Conservation (phyloP, 2,797 vertebrate genomes). For the Spea hammondii region DNA sequence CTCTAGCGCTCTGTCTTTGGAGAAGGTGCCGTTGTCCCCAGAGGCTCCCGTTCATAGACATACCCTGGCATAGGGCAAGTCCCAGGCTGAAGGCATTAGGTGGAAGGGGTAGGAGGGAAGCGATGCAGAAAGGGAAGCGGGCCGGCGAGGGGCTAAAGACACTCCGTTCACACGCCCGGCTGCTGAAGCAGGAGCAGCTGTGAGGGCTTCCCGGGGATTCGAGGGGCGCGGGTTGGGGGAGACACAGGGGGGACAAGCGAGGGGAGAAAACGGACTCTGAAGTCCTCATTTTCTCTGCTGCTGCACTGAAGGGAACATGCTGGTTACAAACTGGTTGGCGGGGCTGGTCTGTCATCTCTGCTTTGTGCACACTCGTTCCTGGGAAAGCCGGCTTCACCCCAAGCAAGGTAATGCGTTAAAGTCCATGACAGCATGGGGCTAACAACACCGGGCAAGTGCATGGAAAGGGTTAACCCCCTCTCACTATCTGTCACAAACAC, state of each 20-base stretch:
- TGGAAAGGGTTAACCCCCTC: neutral
- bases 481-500: constrained; percentile 1
- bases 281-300: constrained; percentile 2
- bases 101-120: constrained; percentile 9
- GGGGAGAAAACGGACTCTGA: neutral
- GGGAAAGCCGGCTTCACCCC: constrained; percentile 80
- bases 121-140: constrained; percentile 19
- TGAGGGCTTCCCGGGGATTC: constrained; percentile 33
- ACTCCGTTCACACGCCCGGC: neutral
- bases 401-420: constrained; percentile 78
- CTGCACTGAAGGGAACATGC: constrained; percentile 67
- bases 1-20: constrained; percentile 1
- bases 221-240: constrained; percentile 35
- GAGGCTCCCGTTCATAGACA: constrained; percentile 12
- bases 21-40: neutral
- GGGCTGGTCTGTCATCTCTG: constrained; percentile 83
- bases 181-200: constrained; percentile 25
- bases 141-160: constrained; percentile 4
- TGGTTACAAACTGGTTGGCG: constrained; percentile 77
- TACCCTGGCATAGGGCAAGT: neutral
- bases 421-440: constrained; percentile 22
- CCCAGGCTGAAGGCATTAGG: constrained; percentile 5
- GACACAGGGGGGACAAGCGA: constrained; percentile 16
- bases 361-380: constrained; percentile 70
- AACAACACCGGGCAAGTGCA: neutral